Evolutionary conservation across 2,888 invertebrate genomes (phyloP).

Genomic region (Notodonta dromedarius): DNA sequence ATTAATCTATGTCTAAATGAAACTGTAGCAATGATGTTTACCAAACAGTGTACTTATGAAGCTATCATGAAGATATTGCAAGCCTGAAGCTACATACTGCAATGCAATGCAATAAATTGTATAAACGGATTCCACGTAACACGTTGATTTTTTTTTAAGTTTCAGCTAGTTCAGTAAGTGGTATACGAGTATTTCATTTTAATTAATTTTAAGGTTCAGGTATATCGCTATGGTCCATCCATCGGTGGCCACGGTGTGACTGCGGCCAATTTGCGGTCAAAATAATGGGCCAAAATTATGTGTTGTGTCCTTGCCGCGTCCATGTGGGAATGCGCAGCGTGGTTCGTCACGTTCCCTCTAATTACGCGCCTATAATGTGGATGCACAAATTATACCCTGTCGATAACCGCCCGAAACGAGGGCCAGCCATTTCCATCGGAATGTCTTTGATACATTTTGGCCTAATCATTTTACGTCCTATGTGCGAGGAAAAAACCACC

Average conservation of each 20-base stretch:
- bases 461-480: conserved; percentile 46
- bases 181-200: background rate
- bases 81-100: no score
- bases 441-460: conserved; percentile 59
- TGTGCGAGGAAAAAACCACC: conserved; percentile 33
- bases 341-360: conserved; percentile 74
- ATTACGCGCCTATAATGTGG: conserved; percentile 71
- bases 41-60: no score
- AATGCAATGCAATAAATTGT: no score
- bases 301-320: conserved; percentile 72
- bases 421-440: conserved; percentile 49
- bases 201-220: background rate
- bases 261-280: conserved; percentile 69
- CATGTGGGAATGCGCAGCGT: conserved; percentile 74
- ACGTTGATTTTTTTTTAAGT: no score
- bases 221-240: no score
- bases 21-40: no score
- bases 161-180: no score
- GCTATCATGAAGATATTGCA: no score
- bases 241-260: conserved; percentile 53
- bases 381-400: conserved; percentile 79
- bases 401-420: conserved; percentile 53
- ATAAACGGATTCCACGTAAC: no score
- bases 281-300: conserved; percentile 80
- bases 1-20: no score